These are phyloP conservation scores for Nebria ingens DNA, from an alignment of 1,140 invertebrate species.

Conservation along the genomic window DNA sequence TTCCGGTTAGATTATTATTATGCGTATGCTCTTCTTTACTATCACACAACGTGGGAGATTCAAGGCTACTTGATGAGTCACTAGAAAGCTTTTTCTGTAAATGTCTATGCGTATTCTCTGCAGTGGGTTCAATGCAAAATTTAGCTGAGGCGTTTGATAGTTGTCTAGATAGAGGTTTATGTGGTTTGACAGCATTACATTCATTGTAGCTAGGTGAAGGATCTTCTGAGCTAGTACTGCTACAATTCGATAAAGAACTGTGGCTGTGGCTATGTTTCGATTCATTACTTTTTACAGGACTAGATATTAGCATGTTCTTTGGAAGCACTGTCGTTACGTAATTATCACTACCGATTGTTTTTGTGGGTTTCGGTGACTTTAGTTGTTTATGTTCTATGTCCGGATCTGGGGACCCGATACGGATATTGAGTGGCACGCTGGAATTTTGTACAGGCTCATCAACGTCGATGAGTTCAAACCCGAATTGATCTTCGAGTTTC, in stretches of 20 bases:
- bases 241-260: conserved; percentile 26
- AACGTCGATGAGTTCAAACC: conserved; percentile 67
- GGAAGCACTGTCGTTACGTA: conserved; percentile 49
- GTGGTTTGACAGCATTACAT: conserved; percentile 34
- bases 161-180: conserved; percentile 48
- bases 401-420: conserved; percentile 11
- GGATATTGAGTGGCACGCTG: neutral
- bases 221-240: conserved; percentile 21
- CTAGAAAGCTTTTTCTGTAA: neutral
- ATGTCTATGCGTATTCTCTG: neutral
- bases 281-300: conserved; percentile 28
- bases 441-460: conserved; percentile 40
- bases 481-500: conserved; percentile 61
- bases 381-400: conserved; percentile 29
- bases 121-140: neutral
- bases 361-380: conserved; percentile 43
- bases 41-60: neutral
- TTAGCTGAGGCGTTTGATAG: conserved; percentile 33
- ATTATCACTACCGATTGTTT: conserved; percentile 54
- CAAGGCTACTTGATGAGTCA: neutral
- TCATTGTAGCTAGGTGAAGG: conserved; percentile 17
- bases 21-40: neutral
- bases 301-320: conserved; percentile 39
- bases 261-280: conserved; percentile 27
- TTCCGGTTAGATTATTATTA: neutral